phyloP scores from a whole-genome alignment of 2,888 invertebrate genomes.

The Drosophila mimetica region DNA sequence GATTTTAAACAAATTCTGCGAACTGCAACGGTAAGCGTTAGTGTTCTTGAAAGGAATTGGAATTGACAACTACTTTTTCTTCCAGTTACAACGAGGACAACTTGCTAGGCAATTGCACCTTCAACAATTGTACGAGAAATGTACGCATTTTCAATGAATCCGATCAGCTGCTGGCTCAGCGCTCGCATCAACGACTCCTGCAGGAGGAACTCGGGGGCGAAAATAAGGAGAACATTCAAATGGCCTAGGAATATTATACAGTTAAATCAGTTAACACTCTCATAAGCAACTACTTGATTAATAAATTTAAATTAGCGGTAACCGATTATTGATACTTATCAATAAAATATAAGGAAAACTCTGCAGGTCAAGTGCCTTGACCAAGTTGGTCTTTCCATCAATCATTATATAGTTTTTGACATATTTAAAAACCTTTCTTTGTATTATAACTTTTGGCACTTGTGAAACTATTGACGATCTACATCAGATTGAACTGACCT shows the following conservation, averaged over 20 bases:
- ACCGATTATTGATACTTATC: neutral
- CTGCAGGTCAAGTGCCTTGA: too few species aligned
- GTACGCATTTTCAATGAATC: constrained; percentile 54
- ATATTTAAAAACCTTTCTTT: too few species aligned
- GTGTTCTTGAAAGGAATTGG: too few species aligned
- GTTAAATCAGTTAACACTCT: neutral
- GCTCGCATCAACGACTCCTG: constrained; percentile 47
- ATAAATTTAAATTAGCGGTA: constrained; percentile 26
- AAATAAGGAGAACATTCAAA: constrained; percentile 64
- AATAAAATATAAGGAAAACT: neutral
- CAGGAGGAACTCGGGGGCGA: constrained; percentile 59
- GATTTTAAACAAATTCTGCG: constrained; percentile 45
- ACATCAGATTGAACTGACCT: too few species aligned
- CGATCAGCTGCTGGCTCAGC: constrained; percentile 56
- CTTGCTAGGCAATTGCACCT: constrained; percentile 56
- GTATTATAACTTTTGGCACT: too few species aligned
- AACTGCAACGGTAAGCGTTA: constrained; percentile 57
- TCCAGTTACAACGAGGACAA: constrained; percentile 57
- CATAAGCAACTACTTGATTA: constrained; percentile 7
- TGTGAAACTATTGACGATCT: too few species aligned
- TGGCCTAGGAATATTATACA: constrained; percentile 32
- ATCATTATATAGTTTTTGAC: too few species aligned
- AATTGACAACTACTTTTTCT: too few species aligned
- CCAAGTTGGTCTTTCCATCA: too few species aligned
- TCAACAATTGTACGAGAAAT: constrained; percentile 54